Evolutionary conservation across 2,797 vertebrate species (phyloP).

Genomic region (Lateolabrax maculatus): DNA sequence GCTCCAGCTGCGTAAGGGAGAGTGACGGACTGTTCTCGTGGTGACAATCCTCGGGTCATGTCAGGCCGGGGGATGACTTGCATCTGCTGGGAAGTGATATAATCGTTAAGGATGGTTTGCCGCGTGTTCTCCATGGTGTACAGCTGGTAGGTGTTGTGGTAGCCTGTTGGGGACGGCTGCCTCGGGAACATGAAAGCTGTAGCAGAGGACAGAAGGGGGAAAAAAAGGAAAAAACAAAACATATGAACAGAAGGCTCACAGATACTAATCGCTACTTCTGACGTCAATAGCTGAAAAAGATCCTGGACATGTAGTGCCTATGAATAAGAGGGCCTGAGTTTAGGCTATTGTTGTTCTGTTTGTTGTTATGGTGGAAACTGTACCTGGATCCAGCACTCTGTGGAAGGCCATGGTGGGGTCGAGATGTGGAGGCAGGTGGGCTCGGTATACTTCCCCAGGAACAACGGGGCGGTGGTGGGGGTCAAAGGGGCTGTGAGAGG

Average conservation of each 20-base stretch:
- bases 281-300: conserved; percentile 65
- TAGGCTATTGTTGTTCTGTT: conserved; percentile 28
- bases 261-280: conserved; percentile 60
- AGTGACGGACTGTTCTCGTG: conserved; percentile 91
- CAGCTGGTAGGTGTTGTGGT: conserved; percentile 97
- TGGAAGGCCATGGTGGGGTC: conserved; percentile 94
- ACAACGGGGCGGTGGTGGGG: conserved; percentile 91
- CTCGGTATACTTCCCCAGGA: conserved; percentile 91
- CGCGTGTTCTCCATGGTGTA: conserved; percentile 99
- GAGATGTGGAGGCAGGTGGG: conserved; percentile 92
- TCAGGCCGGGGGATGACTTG: conserved; percentile 95
- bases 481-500: conserved; percentile 95
- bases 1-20: conserved; percentile 91
- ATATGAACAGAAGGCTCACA: conserved; percentile 65
- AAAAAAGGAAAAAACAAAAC: conserved; percentile 21
- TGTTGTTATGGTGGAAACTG: conserved; percentile 13
- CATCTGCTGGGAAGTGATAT: conserved; percentile 99
- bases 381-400: conserved; percentile 95
- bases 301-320: conserved; percentile 51
- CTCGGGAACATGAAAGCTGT: conserved; percentile 96
- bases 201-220: conserved; percentile 28
- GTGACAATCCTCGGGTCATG: conserved; percentile 92
- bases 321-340: conserved; percentile 56
- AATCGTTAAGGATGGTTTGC: conserved; percentile 99
- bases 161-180: conserved; percentile 95